Conservation (phyloP, 2,113 vertebrate genomes). For the Ancistrus triradiatus region DNA sequence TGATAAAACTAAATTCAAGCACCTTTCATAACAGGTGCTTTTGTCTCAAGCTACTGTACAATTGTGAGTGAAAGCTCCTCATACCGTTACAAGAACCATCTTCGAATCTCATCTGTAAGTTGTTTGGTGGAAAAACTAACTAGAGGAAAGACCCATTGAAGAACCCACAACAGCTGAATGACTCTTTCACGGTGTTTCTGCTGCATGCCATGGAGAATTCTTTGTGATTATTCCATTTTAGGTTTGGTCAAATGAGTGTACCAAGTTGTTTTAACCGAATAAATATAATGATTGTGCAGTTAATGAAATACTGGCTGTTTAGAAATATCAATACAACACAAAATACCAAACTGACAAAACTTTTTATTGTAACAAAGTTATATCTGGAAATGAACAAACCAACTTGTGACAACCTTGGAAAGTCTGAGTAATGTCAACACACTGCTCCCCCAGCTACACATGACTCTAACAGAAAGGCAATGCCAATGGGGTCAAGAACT, state of each 20-base stretch:
- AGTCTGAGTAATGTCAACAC: slow-evolving; percentile 53
- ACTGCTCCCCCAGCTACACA: slow-evolving; percentile 46
- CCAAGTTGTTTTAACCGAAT: slow-evolving; percentile 61
- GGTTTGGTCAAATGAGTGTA: slow-evolving; percentile 65
- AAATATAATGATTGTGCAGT: slow-evolving; percentile 55
- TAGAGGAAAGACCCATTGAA: slow-evolving; percentile 4
- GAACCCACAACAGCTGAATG: not conserved
- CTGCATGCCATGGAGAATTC: slow-evolving; percentile 45
- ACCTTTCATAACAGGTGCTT: not conserved
- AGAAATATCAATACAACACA: not conserved
- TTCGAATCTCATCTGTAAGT: not conserved
- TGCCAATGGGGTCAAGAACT: slow-evolving; percentile 9
- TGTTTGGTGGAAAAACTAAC: slow-evolving; percentile 23
- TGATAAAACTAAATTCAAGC: not conserved
- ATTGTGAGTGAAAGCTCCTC: not conserved
- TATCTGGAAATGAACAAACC: slow-evolving; percentile 52
- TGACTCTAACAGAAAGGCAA: not conserved
- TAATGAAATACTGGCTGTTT: too few relatives aligned
- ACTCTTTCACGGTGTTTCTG: slow-evolving; percentile 27
- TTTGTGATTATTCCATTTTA: slow-evolving; percentile 57
- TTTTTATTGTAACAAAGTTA: slow-evolving; percentile 43
- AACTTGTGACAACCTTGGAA: slow-evolving; percentile 58
- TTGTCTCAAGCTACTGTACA: not conserved
- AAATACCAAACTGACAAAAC: slow-evolving; percentile 5
- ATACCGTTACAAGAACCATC: slow-evolving; percentile 11